Evolutionary conservation across 2,797 vertebrate species (phyloP), one percentile per base, ranked within the genome.

Genomic region (Anableps anableps): DNA sequence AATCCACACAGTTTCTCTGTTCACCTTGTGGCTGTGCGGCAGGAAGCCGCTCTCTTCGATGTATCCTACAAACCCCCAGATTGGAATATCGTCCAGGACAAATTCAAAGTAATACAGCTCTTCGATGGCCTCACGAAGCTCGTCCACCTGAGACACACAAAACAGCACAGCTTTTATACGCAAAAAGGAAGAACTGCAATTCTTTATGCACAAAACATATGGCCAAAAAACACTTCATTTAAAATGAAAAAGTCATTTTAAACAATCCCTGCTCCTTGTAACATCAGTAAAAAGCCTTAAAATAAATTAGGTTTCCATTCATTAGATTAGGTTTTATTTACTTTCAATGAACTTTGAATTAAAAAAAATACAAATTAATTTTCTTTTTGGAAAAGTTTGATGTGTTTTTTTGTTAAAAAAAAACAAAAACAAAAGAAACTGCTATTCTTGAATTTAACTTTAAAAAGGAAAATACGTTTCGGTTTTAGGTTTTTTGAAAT

Each of bases 71-170:
- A 98, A 98, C 41, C 97, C 97, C 91, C 97, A 97, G 83, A 98
- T 96, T 7, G 97, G 97, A 88, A 98, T 95, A 79, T 98, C 97
- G 51, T 98, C 97, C 85, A 98, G 89, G 86, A 98, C 97, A 89
- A 98, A 98, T 87, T 98, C 97, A 93, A 98, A 98, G 94, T 98
- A 98, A 91, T 97, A 98, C 41, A 98, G 92, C 91, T 98, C 97
- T 86, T 98, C 97, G 1, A 98, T 97, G 66, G 97, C 97, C 88
- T 97, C 96, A 21, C 96, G 96, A 36, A 98, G 95, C 86, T 96
- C 92, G n/a, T 98, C 97, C 83, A 98, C 96, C 97, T 98, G 86
- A 78, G 0, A 75, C 1, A 79, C 53, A 50, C n/a, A 29, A 1
- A 13, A 43, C 45, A 51, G 17, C 16, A 29, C 36, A 11, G 17